Evolutionary conservation across 2,888 invertebrate genomes (phyloP), one percentile per base, ranked within the genome.

Genomic region (Disparrhopalites patrizii): DNA sequence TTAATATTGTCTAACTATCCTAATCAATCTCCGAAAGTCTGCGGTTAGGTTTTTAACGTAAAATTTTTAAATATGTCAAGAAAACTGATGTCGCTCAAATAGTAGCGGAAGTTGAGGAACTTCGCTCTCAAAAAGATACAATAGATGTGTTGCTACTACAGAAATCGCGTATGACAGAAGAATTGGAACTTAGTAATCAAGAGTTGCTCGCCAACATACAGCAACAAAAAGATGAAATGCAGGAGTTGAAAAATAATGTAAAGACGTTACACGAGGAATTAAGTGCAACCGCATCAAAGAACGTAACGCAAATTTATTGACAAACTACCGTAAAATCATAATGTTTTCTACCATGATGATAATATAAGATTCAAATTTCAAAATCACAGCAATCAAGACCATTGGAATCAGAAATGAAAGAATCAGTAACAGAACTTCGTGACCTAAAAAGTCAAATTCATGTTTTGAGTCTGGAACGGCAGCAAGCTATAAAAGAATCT

Each of bases 231-330:
- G 55, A 66, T 23, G 73, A 73, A 31, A 70, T 70, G 54, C 70
- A 70, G 23, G 70, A 72, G 30, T 72, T 71, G 43, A 69, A 70
- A 58, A 63, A 57, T 43, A 63, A 65, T 2, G 43, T 73, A 30
- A 57, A 70, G 27, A 72, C 70, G 55, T 70, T 72, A 1, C 73
- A 73, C 51, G 70, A 70, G 27, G 67, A 67, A 25, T 58, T 73
- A 7, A 36, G 69, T 38, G 65, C 67, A 51, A 69, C 65, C 28
- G 58, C 57, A 5, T 30, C 36, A 8, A 55, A 65, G 50, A 58
- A 51, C 28, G 50, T 63, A 20, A 28, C 7, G 10, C 13, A 13
- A 10, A n/a, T 5, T 13, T 54, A 10, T 33, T 33, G 13, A 7
- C 56, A 33, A 18, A 13, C 18, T 8, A 13, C 31, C 7, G 18